Base-by-base conservation (phyloP, 1,140 invertebrate species). In the Monomorium pharaonis region DNA sequence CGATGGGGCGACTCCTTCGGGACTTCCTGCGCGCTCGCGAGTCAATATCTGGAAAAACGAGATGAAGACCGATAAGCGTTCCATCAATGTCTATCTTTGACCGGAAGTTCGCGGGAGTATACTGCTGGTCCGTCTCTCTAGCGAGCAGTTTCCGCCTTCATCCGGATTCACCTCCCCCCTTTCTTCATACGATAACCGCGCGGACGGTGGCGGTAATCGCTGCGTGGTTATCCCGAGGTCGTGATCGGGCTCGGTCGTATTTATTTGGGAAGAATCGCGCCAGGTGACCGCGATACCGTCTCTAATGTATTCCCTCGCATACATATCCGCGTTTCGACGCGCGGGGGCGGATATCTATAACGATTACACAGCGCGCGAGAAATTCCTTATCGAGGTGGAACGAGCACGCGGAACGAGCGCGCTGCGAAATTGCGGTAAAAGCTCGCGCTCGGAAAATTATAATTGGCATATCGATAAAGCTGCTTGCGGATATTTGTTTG, bases 1-100 rank as follows among this genome's bases (percentile, higher is more conserved):
- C 21, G 63, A 81, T 44, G 33, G 18, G 18, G 2, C n/a, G n/a
- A n/a, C 24, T 33, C 47, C 18, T 42, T 3, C 4, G 12, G 14
- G 74, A 4, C 16, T 56, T 30, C 30, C 42, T 18, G n/a, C 75
- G 58, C 24, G 42, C 10, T 2, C 24, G 56, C 16, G 44, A 24
- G 42, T n/a, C 76, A 62, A 62, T 77, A 44, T 27, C n/a, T 6
- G 21, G 72, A 65, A 72, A 86, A 58, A 56, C 54, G 78, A 86
- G 67, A 84, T 65, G 85, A 67, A n/a, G 37, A 86, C 44, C 60
- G 67, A 51, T 74, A 63, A 67, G n/a, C 62, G 60, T 65, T 86
- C 85, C 60, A 86, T 86, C 85, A 84, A 65, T 16, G 69, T 86
- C 80, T 47, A 67, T 84, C 85, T 24, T 60, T 54, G 42, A 27